Evolutionary conservation across 2,888 invertebrate genomes (phyloP).

Genomic region (Metacarcinus magister): DNA sequence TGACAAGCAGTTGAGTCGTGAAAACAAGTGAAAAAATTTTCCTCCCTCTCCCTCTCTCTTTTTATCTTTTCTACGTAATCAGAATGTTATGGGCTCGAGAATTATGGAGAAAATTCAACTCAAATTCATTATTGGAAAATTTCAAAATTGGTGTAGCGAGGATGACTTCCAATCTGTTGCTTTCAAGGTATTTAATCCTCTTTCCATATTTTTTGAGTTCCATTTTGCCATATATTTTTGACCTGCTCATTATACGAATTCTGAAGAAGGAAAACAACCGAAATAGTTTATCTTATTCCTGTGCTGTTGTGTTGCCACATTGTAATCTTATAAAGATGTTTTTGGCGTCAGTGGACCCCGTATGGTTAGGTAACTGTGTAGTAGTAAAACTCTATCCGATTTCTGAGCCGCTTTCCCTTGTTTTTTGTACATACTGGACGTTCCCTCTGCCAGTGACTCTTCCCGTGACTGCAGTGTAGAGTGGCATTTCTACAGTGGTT

Average conservation of each 20-base stretch:
- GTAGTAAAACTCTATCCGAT: slow-evolving; percentile 78
- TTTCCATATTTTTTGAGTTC: neutral
- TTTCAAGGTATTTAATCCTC: slow-evolving; percentile 31
- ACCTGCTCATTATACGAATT: slow-evolving; percentile 67
- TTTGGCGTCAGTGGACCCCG: slow-evolving; percentile 80
- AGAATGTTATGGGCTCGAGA: neutral
- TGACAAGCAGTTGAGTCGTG: neutral
- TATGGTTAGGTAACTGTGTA: slow-evolving; percentile 80
- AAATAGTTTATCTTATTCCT: slow-evolving; percentile 73
- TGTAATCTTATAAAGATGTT: slow-evolving; percentile 80
- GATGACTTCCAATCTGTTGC: neutral
- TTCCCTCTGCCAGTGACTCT: slow-evolving; percentile 74
- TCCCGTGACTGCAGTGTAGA: slow-evolving; percentile 74
- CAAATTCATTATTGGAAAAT: neutral
- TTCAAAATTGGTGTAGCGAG: neutral
- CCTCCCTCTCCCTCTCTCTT: neutral
- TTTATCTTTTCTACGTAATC: neutral
- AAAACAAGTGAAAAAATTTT: neutral
- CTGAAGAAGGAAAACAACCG: slow-evolving; percentile 63
- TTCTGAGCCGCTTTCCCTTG: slow-evolving; percentile 77
- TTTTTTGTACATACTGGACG: slow-evolving; percentile 78
- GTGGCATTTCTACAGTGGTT: slow-evolving; percentile 80
- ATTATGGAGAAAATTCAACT: neutral
- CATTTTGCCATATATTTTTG: slow-evolving; percentile 49
- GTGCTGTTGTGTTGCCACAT: slow-evolving; percentile 79